These are phyloP conservation scores for Cerceris ruficornis DNA, from an alignment of 2,888 invertebrate species.

Conservation along the genomic window DNA sequence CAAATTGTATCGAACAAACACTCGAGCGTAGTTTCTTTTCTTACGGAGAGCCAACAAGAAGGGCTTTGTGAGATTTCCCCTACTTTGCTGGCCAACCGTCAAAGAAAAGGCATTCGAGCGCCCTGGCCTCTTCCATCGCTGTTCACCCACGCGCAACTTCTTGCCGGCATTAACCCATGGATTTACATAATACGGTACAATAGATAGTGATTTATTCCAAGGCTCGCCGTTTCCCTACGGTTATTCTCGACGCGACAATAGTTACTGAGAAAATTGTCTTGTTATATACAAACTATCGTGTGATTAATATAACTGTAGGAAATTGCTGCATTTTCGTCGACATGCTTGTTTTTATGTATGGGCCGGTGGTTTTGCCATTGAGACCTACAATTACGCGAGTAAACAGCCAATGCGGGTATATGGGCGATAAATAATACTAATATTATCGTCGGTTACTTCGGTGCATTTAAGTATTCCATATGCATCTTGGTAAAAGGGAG, in stretches of 20 bases:
- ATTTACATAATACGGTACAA: slow-evolving; percentile 1
- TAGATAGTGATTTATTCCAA: not conserved
- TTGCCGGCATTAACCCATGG: slow-evolving; percentile 5
- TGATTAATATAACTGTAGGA: too few relatives aligned
- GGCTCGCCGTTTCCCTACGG: not conserved
- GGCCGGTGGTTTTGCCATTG: too few relatives aligned
- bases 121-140: slow-evolving; percentile 40
- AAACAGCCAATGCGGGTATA: too few relatives aligned
- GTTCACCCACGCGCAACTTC: slow-evolving; percentile 38
- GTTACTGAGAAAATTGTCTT: not conserved
- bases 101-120: slow-evolving; percentile 69
- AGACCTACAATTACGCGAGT: too few relatives aligned
- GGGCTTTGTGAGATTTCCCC: slow-evolving; percentile 52
- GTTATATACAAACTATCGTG: not conserved
- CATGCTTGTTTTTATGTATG: too few relatives aligned
- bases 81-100: slow-evolving; percentile 61
- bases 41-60: slow-evolving; percentile 48
- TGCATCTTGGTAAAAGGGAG: too few relatives aligned
- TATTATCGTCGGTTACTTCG: too few relatives aligned
- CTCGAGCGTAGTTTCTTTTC: slow-evolving; percentile 42
- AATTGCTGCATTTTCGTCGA: too few relatives aligned
- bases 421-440: too few relatives aligned
- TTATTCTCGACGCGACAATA: not conserved
- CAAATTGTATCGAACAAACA: slow-evolving; percentile 62
- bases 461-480: too few relatives aligned